Conservation (phyloP, 2,888 invertebrate genomes). For the Drosophila fulvimacula region DNA sequence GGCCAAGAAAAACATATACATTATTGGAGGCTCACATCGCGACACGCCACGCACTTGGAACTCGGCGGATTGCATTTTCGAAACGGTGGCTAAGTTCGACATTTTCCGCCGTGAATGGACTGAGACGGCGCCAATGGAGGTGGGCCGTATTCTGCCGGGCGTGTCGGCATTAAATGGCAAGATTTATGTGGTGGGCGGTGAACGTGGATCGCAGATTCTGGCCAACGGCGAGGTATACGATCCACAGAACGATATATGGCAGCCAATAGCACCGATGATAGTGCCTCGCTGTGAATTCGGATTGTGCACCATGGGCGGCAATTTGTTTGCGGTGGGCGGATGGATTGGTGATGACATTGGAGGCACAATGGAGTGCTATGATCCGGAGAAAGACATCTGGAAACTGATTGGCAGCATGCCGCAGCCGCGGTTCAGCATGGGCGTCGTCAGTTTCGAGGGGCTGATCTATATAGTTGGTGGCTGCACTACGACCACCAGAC, state of each 20-base stretch:
- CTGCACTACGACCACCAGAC: constrained; percentile 91
- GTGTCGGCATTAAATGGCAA: constrained; percentile 93
- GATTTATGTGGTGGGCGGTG: constrained; percentile 96
- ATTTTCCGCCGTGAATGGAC: constrained; percentile 89
- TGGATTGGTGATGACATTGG: constrained; percentile 97
- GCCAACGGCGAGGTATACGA: constrained; percentile 94
- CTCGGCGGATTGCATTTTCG: constrained; percentile 92
- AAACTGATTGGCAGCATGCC: constrained; percentile 91
- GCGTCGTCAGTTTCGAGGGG: constrained; percentile 89
- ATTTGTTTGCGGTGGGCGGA: constrained; percentile 95
- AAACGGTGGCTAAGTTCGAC: constrained; percentile 93
- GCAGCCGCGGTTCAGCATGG: constrained; percentile 96
- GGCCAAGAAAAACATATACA: constrained; percentile 94
- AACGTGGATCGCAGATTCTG: constrained; percentile 94
- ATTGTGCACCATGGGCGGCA: constrained; percentile 92
- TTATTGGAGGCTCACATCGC: constrained; percentile 95
- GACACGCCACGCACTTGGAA: constrained; percentile 91
- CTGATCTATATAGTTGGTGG: constrained; percentile 95
- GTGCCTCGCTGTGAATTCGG: constrained; percentile 96
- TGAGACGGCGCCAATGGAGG: constrained; percentile 91
- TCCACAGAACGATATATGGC: constrained; percentile 88
- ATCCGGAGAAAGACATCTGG: constrained; percentile 92
- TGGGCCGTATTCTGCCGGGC: constrained; percentile 94
- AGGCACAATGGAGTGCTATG: constrained; percentile 94
- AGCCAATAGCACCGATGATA: constrained; percentile 89